Conservation (phyloP, 2,113 vertebrate genomes). For the Glaucidium brasilianum region DNA sequence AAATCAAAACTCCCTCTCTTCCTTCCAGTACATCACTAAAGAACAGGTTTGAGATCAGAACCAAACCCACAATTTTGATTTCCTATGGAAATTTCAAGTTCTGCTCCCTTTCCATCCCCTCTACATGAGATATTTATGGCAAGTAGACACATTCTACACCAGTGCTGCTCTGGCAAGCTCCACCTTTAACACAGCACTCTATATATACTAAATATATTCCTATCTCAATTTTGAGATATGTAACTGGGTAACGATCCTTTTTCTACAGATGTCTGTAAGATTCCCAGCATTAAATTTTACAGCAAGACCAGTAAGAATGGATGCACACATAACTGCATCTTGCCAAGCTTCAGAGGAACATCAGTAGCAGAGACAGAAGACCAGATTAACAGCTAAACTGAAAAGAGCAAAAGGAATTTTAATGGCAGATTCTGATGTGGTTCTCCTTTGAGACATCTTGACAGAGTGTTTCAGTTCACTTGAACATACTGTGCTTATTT, state of each 20-base stretch:
- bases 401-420: not conserved
- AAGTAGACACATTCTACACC: not conserved
- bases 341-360: not conserved
- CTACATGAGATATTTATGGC: not conserved
- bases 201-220: not conserved
- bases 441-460: not conserved
- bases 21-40: not conserved
- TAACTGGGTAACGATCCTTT: not conserved
- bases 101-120: not conserved
- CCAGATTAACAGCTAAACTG: not conserved
- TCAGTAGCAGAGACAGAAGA: not conserved
- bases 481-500: not conserved
- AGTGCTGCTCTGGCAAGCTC: accelerated
- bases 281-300: not conserved
- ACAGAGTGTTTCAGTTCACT: not conserved
- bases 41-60: not conserved
- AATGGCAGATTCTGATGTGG: not conserved
- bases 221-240: not conserved
- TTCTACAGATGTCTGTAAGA: not conserved
- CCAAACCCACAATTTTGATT: not conserved
- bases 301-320: not conserved
- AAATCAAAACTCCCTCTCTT: not conserved
- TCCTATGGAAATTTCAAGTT: not conserved
- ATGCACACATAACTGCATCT: not conserved
- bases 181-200: not conserved